Evolutionary conservation across 2,888 invertebrate species (phyloP).

Genomic region (Bugula neritina): DNA sequence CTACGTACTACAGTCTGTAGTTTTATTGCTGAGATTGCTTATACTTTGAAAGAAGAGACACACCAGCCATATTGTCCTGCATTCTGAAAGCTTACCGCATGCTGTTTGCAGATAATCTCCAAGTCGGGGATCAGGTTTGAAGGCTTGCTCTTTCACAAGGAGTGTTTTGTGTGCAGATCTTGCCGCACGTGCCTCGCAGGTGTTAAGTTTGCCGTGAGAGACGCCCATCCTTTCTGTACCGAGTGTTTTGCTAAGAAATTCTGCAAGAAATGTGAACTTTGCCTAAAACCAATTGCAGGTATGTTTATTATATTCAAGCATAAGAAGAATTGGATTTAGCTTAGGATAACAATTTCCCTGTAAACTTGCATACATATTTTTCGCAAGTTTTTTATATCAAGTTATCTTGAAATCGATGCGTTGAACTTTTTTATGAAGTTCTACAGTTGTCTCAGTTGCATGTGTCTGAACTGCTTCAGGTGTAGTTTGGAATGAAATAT

Average conservation of each 20-base stretch:
- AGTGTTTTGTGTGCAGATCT: slow-evolving; percentile 83
- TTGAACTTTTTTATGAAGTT: too few species aligned
- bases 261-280: slow-evolving; percentile 90
- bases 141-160: slow-evolving; percentile 97
- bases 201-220: slow-evolving; percentile 94
- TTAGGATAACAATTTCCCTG: too few species aligned
- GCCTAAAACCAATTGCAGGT: slow-evolving; percentile 94
- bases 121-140: slow-evolving; percentile 90
- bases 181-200: slow-evolving; percentile 89
- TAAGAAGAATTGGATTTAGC: neutral
- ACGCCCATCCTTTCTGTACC: slow-evolving; percentile 89
- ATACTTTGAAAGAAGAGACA: too few species aligned
- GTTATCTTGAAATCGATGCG: too few species aligned
- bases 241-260: slow-evolving; percentile 96
- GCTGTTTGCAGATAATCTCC: neutral
- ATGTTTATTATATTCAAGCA: neutral
- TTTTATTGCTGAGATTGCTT: too few species aligned
- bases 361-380: too few species aligned
- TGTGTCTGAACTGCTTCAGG: too few species aligned
- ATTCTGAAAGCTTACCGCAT: neutral
- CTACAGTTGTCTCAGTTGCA: too few species aligned
- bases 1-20: too few species aligned
- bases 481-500: neutral
- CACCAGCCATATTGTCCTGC: too few species aligned
- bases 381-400: too few species aligned